Base-by-base conservation (phyloP, 2,797 vertebrate genomes). In the Crocodylus rhombifer region DNA sequence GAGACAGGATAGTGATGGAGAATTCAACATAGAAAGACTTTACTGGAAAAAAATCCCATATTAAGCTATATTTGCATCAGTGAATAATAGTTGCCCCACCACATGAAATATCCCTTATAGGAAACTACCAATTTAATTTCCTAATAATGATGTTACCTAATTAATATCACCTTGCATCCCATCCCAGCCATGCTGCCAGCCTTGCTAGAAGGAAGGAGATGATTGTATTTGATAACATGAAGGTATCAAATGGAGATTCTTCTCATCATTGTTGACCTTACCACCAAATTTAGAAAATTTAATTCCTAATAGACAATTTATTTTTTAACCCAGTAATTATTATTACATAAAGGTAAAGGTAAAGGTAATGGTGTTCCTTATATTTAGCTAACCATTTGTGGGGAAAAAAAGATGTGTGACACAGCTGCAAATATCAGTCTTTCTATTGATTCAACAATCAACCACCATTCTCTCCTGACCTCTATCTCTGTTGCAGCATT, bases 351-450 rank as follows among this genome's bases (percentile, higher is more conserved):
- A 4, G 16, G 42, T 51, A 36, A 74, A 58, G 30, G 30, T 9
- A 28, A 63, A 63, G 7, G 20, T n/a, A 76, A 26, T 4, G 73
- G 33, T 25, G 90, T 28, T 74, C 16, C 5, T 7, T 86, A 2
- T 20, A 77, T 33, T 33, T 77, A 85, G 76, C 21, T 2, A 42
- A 15, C 58, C 14, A 58, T 58, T 73, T 88, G 0, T 15, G 2
- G 0, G 4, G 0, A 0, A 74, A 20, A 17, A 4, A 51, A 14
- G 9, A 2, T 8, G 6, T 62, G 74, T 82, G n/a, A 8, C n/a
- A 67, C 18, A 33, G 30, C 65, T 67, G 33, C 4, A 67, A 11
- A 30, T 67, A 33, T 67, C 17, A 11, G 1, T 81, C 5, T 81
- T n/a, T 23, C 23, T 76, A 1, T 18, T 13, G 23, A 26, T 71